Conservation (phyloP, 2,113 vertebrate species). For the Butorides virescens region DNA sequence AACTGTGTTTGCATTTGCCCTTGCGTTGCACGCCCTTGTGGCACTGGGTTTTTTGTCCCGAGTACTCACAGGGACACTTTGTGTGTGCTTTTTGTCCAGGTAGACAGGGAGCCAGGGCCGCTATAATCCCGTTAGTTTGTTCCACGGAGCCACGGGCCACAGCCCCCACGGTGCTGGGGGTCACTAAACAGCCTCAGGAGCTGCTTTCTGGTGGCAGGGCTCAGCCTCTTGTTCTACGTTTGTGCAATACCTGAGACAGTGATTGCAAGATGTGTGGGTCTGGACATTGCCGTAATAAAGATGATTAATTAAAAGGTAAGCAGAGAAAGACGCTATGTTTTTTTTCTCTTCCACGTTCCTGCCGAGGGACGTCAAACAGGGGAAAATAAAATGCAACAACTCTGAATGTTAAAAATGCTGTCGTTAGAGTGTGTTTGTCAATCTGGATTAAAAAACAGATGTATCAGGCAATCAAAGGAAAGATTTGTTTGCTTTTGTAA, state of each 20-base stretch:
- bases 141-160: not conserved
- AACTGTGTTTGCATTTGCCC: not conserved
- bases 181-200: not conserved
- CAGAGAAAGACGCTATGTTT: not conserved
- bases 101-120: not conserved
- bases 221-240: not conserved
- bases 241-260: not conserved
- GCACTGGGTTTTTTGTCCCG: not conserved
- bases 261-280: not conserved
- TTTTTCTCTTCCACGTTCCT: not conserved
- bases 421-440: not conserved
- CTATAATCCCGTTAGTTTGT: not conserved
- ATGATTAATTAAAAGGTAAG: not conserved
- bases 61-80: not conserved
- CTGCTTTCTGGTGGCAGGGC: not conserved
- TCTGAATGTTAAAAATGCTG: not conserved
- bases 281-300: not conserved
- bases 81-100: not conserved
- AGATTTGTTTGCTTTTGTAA: not conserved
- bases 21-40: not conserved
- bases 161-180: not conserved
- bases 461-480: not conserved
- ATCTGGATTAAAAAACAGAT: not conserved
- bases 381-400: not conserved
- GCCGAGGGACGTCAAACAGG: not conserved